Evolutionary conservation across 2,888 invertebrate genomes (phyloP), one percentile per base, ranked within the genome.

Genomic region (Ochlodes sylvanus): DNA sequence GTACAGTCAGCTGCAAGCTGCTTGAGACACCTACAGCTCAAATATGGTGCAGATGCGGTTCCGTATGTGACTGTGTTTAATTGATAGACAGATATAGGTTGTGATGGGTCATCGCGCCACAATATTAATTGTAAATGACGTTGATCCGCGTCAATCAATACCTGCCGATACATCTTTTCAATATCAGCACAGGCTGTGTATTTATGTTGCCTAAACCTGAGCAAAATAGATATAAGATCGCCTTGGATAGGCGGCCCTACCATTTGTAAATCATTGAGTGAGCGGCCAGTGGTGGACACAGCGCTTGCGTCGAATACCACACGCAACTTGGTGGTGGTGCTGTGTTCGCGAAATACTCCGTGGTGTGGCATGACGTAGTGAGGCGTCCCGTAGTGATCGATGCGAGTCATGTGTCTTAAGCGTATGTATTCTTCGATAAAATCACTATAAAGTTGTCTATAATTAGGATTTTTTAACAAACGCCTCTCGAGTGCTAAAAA

Each of bases 51-150:
- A 15, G 73, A 68, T 9, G 72, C 66, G 9, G 69, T 70, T 9
- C 75, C 77, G 62, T 74, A 76, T 1, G 77, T 77, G 0, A 80
- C 76, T 1, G 76, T 79, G 15, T 77, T 77, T 12, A 79, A 66
- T 12, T 70, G 27, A 27, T 27, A 27, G 5, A 27, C 27, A 5
- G 27, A 27, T 27, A 27, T 27, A 27, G 27, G 27, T 27, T 27
- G 27, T 4, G 27, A 27, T 27, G 27, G 27, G 27, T 27, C 27
- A 27, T 27, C 27, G 27, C 27, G 27, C 27, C 27, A 27, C 27
- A 27, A 27, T 2, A 27, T 27, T 27, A 27, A 27, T 5, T 27
- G 27, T 5, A 27, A 27, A 2, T 27, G 27, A 27, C 27, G 27
- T 27, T 27, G 27, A 27, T 27, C 27, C 5, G 27, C 27, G 27